These are phyloP conservation scores for Echinops telfairi DNA, from an alignment of 2,113 vertebrate genomes.

Conservation along the genomic window DNA sequence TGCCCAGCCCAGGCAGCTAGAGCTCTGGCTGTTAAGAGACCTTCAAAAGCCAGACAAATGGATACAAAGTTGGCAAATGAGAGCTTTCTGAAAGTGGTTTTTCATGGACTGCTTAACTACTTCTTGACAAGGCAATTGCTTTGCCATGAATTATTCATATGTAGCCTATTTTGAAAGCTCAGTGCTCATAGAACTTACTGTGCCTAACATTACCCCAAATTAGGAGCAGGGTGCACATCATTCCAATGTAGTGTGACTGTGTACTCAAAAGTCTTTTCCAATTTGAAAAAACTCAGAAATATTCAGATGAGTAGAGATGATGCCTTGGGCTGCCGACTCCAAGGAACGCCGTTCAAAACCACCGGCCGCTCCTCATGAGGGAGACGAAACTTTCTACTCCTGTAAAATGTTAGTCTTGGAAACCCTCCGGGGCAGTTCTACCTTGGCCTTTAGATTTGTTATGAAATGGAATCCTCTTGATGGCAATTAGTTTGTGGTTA, in stretches of 20 bases:
- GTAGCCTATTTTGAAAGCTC: no score
- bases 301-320: background rate
- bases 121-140: background rate
- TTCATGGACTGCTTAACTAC: background rate
- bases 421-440: no score
- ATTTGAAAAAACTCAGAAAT: constrained; percentile 22
- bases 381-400: no score
- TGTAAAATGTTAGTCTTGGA: no score
- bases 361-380: no score
- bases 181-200: constrained; percentile 3
- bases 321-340: no score
- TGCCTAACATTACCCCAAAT: constrained; percentile 25
- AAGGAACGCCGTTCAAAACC: no score
- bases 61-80: background rate
- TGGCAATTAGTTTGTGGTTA: no score
- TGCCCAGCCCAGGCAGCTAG: no score
- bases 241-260: background rate
- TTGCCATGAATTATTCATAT: background rate
- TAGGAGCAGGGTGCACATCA: background rate
- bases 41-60: background rate
- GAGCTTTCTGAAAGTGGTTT: background rate
- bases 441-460: no score
- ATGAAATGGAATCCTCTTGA: no score
- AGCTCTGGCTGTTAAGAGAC: background rate
- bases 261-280: constrained; percentile 1